Conservation (phyloP, 2,797 vertebrate genomes). For the Acomys russatus region DNA sequence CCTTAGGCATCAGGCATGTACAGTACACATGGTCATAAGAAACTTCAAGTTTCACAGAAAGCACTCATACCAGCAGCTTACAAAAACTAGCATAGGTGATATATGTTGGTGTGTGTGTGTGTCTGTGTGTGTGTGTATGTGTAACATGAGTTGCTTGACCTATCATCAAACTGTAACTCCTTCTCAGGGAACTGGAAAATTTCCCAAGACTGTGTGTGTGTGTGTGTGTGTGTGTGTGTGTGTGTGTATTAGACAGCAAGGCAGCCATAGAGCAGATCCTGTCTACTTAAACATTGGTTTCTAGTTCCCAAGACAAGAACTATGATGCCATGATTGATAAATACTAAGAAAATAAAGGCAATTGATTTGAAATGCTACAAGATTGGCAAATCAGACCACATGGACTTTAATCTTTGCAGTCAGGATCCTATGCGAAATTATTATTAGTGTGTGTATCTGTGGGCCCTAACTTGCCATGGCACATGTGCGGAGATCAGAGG, state of each 20-base stretch:
- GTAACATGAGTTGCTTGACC: neutral
- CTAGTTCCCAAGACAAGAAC: constrained; percentile 7
- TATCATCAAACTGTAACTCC: neutral
- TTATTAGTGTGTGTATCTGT: neutral
- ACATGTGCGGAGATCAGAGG: neutral
- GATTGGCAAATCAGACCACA: constrained; percentile 8
- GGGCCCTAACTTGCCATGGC: neutral
- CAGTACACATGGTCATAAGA: neutral
- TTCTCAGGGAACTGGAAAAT: neutral
- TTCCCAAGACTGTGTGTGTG: neutral
- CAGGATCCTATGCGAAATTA: constrained; percentile 1
- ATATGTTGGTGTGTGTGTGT: neutral
- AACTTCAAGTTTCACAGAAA: neutral
- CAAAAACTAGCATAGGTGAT: neutral
- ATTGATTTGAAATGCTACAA: neutral
- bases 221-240: too few species aligned
- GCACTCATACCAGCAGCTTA: neutral
- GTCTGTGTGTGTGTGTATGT: neutral
- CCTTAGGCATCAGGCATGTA: neutral
- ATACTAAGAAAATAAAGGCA: neutral
- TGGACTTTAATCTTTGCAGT: constrained; percentile 45
- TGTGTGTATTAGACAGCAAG: constrained; percentile 26
- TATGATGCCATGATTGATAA: neutral
- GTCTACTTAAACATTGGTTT: constrained; percentile 13
- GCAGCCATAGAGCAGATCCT: neutral